A percentile compares a stretch with the other conserved stretches of the same genome.
Conservation (phyloP, 2,888 invertebrate genomes). For the Eudemis profundana region DNA sequence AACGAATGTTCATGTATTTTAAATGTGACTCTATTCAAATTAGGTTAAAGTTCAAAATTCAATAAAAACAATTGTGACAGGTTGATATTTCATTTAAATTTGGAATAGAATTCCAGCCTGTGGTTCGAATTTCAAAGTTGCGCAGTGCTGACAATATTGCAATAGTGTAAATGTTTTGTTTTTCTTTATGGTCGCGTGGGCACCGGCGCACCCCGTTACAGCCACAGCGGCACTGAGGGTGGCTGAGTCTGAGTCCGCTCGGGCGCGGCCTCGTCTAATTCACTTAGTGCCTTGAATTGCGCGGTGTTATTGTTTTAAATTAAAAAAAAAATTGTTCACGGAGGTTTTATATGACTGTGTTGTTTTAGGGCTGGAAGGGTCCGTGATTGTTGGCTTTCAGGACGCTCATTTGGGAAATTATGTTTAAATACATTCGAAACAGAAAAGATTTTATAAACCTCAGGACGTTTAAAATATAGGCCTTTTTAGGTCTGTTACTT, state of each 20-base stretch:
- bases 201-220: conserved; percentile 60
- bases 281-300: conserved; percentile 59
- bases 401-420: neutral
- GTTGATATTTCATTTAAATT: neutral
- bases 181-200: conserved; percentile 40
- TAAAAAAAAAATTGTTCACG: conserved; percentile 10
- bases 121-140: conserved; percentile 18
- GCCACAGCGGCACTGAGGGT: conserved; percentile 51
- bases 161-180: conserved; percentile 16
- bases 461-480: too few species aligned
- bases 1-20: neutral
- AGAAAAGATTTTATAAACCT: neutral
- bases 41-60: neutral
- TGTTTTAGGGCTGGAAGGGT: conserved; percentile 11
- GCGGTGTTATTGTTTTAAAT: conserved; percentile 27
- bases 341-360: conserved; percentile 16
- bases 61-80: conserved; percentile 8
- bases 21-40: neutral
- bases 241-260: conserved; percentile 64
- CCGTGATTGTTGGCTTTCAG: neutral
- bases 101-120: neutral
- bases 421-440: neutral
- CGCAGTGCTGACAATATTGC: conserved; percentile 2
- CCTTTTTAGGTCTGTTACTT: too few species aligned
- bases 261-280: conserved; percentile 63